Evolutionary conservation across 2,113 vertebrate genomes (phyloP).

Genomic region (Sorex araneus): DNA sequence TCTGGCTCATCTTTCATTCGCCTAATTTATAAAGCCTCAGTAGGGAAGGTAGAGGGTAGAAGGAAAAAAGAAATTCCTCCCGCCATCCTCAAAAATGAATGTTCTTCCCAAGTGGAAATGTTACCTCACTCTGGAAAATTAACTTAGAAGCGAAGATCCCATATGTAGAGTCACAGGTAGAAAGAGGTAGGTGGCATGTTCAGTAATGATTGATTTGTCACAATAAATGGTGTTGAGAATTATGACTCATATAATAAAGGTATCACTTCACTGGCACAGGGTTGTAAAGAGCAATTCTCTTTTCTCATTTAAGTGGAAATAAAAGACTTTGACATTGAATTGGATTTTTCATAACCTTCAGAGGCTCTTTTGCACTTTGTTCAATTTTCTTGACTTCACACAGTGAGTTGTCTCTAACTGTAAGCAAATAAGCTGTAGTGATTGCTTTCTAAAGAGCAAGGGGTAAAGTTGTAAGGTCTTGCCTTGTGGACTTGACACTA

Average conservation of each 20-base stretch:
- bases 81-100: neutral
- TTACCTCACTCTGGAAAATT: neutral
- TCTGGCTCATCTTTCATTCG: neutral
- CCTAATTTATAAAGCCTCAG: neutral
- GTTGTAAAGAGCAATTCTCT: conserved; percentile 54
- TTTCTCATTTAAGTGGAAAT: conserved; percentile 53
- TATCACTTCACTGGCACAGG: conserved; percentile 35
- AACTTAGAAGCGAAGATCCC: conserved; percentile 37
- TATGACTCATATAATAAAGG: conserved; percentile 64
- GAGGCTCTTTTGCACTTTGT: conserved; percentile 13
- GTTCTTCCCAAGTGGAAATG: neutral
- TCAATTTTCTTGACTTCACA: conserved; percentile 57
- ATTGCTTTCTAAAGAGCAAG: neutral
- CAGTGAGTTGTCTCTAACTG: conserved; percentile 49
- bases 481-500: neutral
- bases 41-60: neutral
- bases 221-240: conserved; percentile 41
- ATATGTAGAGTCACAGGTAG: conserved; percentile 1
- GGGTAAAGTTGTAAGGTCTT: neutral
- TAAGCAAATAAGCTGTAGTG: conserved; percentile 36
- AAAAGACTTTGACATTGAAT: conserved; percentile 53
- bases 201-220: conserved; percentile 61
- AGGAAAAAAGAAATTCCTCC: neutral
- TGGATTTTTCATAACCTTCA: conserved; percentile 35
- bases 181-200: conserved; percentile 24